phyloP scores from a whole-genome alignment of 2,888 invertebrate species.

The Mythimna ferrago region DNA sequence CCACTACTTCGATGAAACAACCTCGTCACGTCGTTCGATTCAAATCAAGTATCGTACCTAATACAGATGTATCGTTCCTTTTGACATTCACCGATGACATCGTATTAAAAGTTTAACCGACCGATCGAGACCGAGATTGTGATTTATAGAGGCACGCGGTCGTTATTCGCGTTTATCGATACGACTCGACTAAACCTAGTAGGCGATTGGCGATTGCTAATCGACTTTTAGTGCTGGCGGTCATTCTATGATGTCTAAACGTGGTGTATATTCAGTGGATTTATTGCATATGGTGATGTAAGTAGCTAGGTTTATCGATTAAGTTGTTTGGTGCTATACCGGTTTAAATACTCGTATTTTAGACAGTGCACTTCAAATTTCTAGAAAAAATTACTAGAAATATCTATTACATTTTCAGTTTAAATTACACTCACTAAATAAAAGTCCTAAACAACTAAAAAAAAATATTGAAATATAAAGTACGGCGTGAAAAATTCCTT shows the following conservation, averaged over 20 bases:
- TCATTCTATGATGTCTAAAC: constrained; percentile 44
- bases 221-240: constrained; percentile 55
- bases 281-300: constrained; percentile 35
- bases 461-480: no score
- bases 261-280: constrained; percentile 31
- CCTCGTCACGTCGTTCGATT: constrained; percentile 44
- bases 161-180: constrained; percentile 64
- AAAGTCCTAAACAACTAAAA: no score
- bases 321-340: not conserved
- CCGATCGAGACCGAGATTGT: constrained; percentile 60
- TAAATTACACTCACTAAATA: no score
- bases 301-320: constrained; percentile 16
- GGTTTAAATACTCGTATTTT: not conserved
- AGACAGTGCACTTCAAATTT: not conserved
- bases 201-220: constrained; percentile 57
- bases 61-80: constrained; percentile 56
- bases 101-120: constrained; percentile 69
- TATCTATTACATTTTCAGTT: not conserved
- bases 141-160: constrained; percentile 63
- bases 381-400: not conserved
- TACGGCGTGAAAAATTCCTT: no score
- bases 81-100: constrained; percentile 70
- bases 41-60: constrained; percentile 40
- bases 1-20: constrained; percentile 27
- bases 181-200: constrained; percentile 51